phyloP scores from a whole-genome alignment of 64 coral and sea anemone species.

The Actinia equina region DNA sequence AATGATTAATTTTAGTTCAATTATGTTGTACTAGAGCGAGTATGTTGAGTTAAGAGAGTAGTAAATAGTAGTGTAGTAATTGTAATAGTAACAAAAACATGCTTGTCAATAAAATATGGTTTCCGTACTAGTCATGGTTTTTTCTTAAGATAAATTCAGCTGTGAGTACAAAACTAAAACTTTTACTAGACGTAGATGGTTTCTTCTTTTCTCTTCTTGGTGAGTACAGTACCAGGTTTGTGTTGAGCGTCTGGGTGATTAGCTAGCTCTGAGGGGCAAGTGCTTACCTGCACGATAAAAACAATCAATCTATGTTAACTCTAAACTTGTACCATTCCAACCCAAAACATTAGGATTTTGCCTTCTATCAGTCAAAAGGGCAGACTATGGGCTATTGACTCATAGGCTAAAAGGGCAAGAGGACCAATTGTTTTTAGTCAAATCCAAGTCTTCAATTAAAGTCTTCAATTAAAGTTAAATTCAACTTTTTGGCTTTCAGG shows the following conservation, averaged over 20 bases:
- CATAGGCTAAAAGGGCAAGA: no score
- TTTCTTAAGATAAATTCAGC: not conserved
- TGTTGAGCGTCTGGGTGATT: conserved; percentile 97
- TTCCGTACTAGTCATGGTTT: not conserved
- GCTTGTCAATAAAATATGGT: conserved; percentile 24
- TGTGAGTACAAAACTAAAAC: no score
- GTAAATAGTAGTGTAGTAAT: conserved; percentile 2
- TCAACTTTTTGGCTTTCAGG: no score
- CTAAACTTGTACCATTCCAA: no score
- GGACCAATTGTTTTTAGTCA: no score
- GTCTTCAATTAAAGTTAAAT: no score
- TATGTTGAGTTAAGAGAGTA: conserved; percentile 13
- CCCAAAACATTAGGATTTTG: no score
- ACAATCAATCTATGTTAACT: not conserved
- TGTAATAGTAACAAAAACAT: not conserved
- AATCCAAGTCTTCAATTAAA: no score
- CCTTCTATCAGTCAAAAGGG: no score
- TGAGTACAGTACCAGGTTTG: conserved; percentile 94
- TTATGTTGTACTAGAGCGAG: not conserved
- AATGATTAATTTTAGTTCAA: conserved; percentile 13
- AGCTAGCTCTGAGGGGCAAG: conserved; percentile 71
- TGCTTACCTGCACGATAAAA: conserved; percentile 61
- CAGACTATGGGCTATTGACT: no score
- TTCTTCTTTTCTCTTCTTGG: conserved; percentile 98
- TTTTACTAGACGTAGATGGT: conserved; percentile 33